Conservation (phyloP, 2,113 vertebrate genomes). For the Centropus bengalensis region DNA sequence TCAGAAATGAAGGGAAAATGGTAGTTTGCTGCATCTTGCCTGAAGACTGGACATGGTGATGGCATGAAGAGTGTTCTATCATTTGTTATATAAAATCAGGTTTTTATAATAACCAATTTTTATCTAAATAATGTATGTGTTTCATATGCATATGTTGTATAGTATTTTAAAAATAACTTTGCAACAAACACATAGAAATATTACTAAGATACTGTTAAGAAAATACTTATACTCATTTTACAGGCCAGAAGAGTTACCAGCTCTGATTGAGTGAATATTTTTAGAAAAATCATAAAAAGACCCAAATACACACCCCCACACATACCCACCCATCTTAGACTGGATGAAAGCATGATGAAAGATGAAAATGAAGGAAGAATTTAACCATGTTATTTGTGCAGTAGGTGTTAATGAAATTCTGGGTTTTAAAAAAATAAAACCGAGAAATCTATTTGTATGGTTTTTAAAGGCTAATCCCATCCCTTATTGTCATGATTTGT, state of each 20-base stretch:
- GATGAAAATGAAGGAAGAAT: not conserved
- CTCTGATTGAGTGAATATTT: not conserved
- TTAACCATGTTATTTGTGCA: not conserved
- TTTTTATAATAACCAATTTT: not conserved
- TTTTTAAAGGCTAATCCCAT: slow-evolving; percentile 1
- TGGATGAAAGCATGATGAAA: not conserved
- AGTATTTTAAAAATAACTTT: not conserved
- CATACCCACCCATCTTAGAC: not conserved
- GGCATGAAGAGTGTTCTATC: not conserved
- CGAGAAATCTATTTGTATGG: not conserved
- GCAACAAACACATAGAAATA: not conserved
- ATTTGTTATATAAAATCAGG: not conserved
- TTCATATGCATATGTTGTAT: not conserved
- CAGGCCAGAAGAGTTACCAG: not conserved
- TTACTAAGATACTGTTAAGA: not conserved
- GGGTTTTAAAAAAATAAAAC: not conserved
- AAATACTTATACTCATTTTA: not conserved
- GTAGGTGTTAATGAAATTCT: not conserved
- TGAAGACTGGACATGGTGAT: not conserved
- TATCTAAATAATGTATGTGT: not conserved
- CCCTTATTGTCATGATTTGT: not conserved
- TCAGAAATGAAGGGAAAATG: not conserved
- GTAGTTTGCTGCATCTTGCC: not conserved
- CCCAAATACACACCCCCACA: not conserved
- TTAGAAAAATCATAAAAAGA: not conserved